Conservation (phyloP, 2,888 invertebrate genomes). For the Drosophila hamatofila region DNA sequence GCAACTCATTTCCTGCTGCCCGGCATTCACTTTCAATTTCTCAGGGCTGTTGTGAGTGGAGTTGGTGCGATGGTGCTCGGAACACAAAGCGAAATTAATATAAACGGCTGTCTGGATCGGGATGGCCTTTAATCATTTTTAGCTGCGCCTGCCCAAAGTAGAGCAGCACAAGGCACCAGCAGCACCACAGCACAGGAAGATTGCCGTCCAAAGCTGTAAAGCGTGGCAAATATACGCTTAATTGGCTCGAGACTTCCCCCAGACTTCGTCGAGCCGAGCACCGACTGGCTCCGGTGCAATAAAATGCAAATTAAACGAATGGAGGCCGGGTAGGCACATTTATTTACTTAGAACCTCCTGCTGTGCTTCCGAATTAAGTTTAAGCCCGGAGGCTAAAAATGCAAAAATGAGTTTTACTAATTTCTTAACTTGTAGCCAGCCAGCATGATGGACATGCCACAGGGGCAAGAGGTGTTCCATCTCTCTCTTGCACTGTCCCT, state of each 20-base stretch:
- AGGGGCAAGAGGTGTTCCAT: conserved; percentile 12
- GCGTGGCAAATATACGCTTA: conserved; percentile 81
- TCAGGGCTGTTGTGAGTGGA: conserved; percentile 35
- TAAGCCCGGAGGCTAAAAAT: conserved; percentile 89
- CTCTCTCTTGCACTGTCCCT: background rate
- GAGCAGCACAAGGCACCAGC: conserved; percentile 51
- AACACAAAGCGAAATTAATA: conserved; percentile 70
- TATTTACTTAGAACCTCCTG: conserved; percentile 88
- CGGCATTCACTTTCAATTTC: conserved; percentile 78
- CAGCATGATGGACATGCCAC: conserved; percentile 69
- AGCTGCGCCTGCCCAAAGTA: conserved; percentile 66
- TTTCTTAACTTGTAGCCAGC: conserved; percentile 81
- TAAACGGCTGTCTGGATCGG: conserved; percentile 66
- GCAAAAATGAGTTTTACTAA: conserved; percentile 86
- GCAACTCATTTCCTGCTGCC: conserved; percentile 79
- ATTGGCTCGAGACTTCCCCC: conserved; percentile 61
- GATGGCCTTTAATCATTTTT: conserved; percentile 76
- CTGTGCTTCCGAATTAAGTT: conserved; percentile 91
- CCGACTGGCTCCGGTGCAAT: conserved; percentile 63
- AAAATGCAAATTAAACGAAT: conserved; percentile 84
- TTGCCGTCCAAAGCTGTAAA: conserved; percentile 67
- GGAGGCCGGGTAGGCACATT: conserved; percentile 79
- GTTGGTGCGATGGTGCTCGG: conserved; percentile 11
- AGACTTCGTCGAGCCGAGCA: conserved; percentile 11
- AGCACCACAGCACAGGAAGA: conserved; percentile 26